A percentile compares a stretch with the other conserved stretches of the same genome.
Evolutionary conservation across 92 coral and sea anemone species (phyloP).

Genomic region (Phenganax marumi): DNA sequence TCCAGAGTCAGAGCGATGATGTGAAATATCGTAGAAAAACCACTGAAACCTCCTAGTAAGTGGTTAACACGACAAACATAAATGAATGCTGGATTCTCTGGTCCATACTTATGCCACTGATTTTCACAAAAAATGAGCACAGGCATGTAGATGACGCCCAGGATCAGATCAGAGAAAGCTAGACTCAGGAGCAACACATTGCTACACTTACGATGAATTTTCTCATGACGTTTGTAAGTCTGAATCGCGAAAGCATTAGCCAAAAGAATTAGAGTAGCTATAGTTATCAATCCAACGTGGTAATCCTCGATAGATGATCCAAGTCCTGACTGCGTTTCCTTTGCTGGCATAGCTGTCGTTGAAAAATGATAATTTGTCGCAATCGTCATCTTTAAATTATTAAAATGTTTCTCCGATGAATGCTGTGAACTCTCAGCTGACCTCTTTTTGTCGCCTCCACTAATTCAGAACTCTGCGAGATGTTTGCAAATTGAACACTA

Average conservation of each 20-base stretch:
- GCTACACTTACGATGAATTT: constrained; percentile 31
- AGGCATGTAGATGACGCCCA: constrained; percentile 11
- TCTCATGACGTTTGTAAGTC: constrained; percentile 11
- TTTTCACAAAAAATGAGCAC: constrained; percentile 18
- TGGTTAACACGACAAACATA: not conserved
- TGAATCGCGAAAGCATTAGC: constrained; percentile 23
- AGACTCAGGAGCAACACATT: constrained; percentile 21
- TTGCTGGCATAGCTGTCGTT: not conserved
- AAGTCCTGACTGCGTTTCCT: not conserved
- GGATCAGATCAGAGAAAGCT: constrained; percentile 28
- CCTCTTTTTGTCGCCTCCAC: not conserved
- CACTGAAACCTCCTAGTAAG: not conserved
- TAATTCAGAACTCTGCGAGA: too few species aligned
- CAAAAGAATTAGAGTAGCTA: not conserved
- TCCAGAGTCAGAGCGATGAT: constrained; percentile 24
- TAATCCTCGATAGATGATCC: constrained; percentile 4
- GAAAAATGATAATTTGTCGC: not conserved
- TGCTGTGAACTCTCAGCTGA: not conserved
- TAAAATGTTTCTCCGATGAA: not conserved
- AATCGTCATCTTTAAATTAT: not conserved
- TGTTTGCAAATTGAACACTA: too few species aligned
- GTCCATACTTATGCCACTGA: not conserved
- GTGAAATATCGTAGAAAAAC: constrained; percentile 28
- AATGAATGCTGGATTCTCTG: not conserved
- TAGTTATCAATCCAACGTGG: constrained; percentile 14